phyloP scores from a whole-genome alignment of 2,888 invertebrate genomes.

The Chloroclysta siterata region DNA sequence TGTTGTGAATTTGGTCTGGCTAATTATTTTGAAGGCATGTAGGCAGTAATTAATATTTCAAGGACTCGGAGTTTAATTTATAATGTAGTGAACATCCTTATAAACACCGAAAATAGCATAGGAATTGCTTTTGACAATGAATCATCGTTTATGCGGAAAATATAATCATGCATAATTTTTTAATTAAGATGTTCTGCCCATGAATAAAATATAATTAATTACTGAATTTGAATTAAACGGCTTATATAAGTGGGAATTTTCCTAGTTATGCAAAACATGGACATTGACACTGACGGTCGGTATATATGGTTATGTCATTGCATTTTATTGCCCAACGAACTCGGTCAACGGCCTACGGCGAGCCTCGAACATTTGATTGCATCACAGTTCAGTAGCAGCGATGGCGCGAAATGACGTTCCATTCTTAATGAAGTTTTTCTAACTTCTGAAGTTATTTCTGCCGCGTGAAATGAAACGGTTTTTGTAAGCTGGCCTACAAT shows the following conservation, averaged over 20 bases:
- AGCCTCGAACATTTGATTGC: conserved; percentile 48
- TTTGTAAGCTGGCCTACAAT: conserved; percentile 48
- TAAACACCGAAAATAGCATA: conserved; percentile 8
- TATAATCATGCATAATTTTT: conserved; percentile 32
- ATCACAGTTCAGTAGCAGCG: conserved; percentile 50
- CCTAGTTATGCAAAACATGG: conserved; percentile 36
- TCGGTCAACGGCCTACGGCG: conserved; percentile 56
- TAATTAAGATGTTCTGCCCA: conserved; percentile 10
- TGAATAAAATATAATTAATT: conserved; percentile 7
- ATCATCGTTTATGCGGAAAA: conserved; percentile 37
- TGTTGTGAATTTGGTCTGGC: conserved; percentile 57
- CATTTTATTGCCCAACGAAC: conserved; percentile 51
- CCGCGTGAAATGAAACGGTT: conserved; percentile 61
- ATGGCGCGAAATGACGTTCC: conserved; percentile 53
- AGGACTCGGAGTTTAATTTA: conserved; percentile 44
- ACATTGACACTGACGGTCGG: conserved; percentile 44
- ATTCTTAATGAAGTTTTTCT: conserved; percentile 57
- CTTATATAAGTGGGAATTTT: conserved; percentile 19
- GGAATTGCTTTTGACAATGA: conserved; percentile 10
- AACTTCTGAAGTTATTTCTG: conserved; percentile 60
- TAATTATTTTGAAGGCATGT: conserved; percentile 54
- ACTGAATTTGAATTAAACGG: conserved; percentile 4
- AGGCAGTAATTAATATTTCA: conserved; percentile 56
- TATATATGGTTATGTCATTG: conserved; percentile 52
- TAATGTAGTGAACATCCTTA: conserved; percentile 40